Conservation (phyloP, 2,797 vertebrate genomes). For the Hemitrygon akajei region DNA sequence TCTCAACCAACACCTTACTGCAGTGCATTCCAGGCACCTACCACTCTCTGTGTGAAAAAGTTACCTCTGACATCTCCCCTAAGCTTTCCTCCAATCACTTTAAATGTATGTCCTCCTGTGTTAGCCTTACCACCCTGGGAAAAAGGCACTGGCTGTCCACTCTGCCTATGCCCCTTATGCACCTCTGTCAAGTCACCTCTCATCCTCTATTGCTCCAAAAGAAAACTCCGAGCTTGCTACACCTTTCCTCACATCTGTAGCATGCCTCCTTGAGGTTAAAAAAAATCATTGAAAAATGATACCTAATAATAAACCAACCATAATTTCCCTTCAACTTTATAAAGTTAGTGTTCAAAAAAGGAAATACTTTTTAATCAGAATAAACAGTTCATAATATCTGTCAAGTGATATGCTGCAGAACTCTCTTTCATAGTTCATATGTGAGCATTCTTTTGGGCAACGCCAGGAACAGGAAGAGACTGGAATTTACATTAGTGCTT, state of each 20-base stretch:
- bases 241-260: neutral
- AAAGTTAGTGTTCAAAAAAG: slow-evolving; percentile 1
- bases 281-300: neutral
- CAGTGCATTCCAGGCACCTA: too few species aligned
- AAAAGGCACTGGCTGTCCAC: too few species aligned
- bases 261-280: neutral
- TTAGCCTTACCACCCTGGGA: too few species aligned
- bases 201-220: too few species aligned
- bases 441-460: slow-evolving; percentile 30
- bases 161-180: too few species aligned
- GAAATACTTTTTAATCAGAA: neutral
- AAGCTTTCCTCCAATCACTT: too few species aligned
- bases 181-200: too few species aligned
- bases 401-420: slow-evolving; percentile 26
- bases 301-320: neutral
- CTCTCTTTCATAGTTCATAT: neutral
- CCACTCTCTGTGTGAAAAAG: too few species aligned
- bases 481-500: slow-evolving; percentile 12
- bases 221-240: too few species aligned
- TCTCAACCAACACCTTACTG: too few species aligned
- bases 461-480: neutral
- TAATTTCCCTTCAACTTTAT: slow-evolving; percentile 4
- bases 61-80: too few species aligned
- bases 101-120: too few species aligned
- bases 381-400: slow-evolving; percentile 35